Evolutionary conservation across 2,113 vertebrate species (phyloP), one percentile per base, ranked within the genome.

Genomic region (Egretta garzetta): DNA sequence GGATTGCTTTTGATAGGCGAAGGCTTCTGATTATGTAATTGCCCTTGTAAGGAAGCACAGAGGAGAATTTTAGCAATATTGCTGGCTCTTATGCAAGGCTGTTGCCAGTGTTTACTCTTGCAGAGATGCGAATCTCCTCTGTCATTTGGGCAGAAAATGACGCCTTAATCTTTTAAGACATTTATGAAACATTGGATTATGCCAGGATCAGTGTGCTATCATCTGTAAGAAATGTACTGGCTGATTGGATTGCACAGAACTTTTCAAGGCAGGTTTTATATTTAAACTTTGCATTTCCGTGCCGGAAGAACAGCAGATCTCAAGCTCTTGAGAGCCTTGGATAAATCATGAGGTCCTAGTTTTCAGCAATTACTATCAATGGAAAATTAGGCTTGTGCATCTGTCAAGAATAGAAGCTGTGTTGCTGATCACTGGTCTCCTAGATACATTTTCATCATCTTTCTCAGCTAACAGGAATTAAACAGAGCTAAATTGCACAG

Each of bases 121-220:
- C 84, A 79, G 94, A 91, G 91, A 91, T 90, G 92, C 67, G 86
- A 91, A 80, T 98, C 88, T 95, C 74, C 93, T 80, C 58, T 95
- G 88, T 90, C 94, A 92, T 83, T 91, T 82, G 96, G 82, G 94
- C 92, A 94, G 94, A 93, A 94, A 95, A 88, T 72, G 82, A 90
- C 75, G 92, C 93, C 89, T 93, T 97, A 95, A 98, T 97, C 93
- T 96, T 92, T 91, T 95, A 97, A 97, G 94, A 87, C 95, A 88
- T 97, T 96, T 97, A 96, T 97, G 96, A 98, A 97, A 96, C 92
- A 86, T 88, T 93, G 92, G 97, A 95, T 97, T 95, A 97, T 1
- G 4, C 55, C 16, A 55, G 84, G 93, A 97, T 96, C 93, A 83
- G 77, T 64, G 86, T 37, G 62, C 94, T 93, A 90, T 96, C 95